Evolutionary conservation across 2,888 invertebrate genomes (phyloP).

Genomic region (Sarcophaga subvicina): DNA sequence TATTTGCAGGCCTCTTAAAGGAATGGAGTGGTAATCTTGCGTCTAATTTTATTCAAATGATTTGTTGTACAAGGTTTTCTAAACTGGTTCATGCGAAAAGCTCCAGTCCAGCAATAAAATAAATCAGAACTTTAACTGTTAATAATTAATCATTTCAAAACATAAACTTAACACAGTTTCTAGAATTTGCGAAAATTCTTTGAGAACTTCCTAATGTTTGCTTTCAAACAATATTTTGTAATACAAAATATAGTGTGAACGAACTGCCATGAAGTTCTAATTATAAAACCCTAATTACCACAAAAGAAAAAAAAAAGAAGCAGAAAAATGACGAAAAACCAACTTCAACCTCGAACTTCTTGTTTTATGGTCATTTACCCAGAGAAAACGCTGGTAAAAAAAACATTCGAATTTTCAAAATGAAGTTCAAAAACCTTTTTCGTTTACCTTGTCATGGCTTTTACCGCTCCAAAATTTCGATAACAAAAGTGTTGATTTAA

Average conservation of each 20-base stretch:
- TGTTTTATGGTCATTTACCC: neutral
- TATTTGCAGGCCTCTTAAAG: too few species aligned
- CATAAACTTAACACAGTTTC: neutral
- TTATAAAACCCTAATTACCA: neutral
- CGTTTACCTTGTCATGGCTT: neutral
- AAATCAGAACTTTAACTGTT: too few species aligned
- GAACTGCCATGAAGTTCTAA: slow-evolving; percentile 1
- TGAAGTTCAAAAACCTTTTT: slow-evolving; percentile 17
- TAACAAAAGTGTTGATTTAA: neutral
- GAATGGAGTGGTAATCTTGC: too few species aligned
- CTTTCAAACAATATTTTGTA: neutral
- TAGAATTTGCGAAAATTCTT: neutral
- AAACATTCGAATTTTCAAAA: too few species aligned
- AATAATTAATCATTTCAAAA: too few species aligned
- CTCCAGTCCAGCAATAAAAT: too few species aligned
- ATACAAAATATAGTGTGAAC: neutral
- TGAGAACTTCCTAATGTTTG: neutral
- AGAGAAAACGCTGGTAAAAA: neutral
- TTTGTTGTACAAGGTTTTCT: too few species aligned
- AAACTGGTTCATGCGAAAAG: too few species aligned
- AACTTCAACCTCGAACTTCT: neutral
- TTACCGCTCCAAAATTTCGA: too few species aligned
- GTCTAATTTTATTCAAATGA: too few species aligned
- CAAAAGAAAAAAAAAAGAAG: neutral
- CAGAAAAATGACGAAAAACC: neutral